phyloP scores from a whole-genome alignment of 2,888 invertebrate species.

The Leptinotarsa rubiginosa region DNA sequence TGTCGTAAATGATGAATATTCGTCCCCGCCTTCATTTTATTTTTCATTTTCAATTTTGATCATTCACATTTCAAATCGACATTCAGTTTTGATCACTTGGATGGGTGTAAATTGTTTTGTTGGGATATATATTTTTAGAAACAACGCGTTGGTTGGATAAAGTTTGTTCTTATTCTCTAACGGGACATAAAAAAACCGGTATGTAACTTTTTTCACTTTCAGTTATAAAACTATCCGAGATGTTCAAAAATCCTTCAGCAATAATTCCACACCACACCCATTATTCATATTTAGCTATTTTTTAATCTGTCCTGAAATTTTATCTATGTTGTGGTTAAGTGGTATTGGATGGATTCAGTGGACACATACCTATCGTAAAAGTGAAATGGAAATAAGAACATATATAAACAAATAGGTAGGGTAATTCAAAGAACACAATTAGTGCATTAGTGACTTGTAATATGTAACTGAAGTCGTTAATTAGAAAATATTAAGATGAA shows the following conservation, averaged over 20 bases:
- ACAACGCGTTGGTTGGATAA: slow-evolving; percentile 38
- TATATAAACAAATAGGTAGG: too few relatives aligned
- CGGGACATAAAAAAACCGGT: slow-evolving; percentile 50
- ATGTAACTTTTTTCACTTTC: slow-evolving; percentile 35
- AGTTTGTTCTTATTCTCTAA: slow-evolving; percentile 28
- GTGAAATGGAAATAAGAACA: too few relatives aligned
- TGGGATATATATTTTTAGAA: slow-evolving; percentile 42
- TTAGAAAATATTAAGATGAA: too few relatives aligned
- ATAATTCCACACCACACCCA: background rate
- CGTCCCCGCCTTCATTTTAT: slow-evolving; percentile 12
- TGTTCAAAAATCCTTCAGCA: too few relatives aligned
- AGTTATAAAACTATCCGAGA: background rate
- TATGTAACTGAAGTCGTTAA: too few relatives aligned
- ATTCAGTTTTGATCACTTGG: background rate
- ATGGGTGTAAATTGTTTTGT: background rate
- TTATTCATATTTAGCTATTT: background rate
- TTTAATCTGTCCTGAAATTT: background rate
- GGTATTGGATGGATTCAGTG: too few relatives aligned
- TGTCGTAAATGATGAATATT: slow-evolving; percentile 2
- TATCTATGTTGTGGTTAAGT: too few relatives aligned
- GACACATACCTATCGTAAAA: too few relatives aligned
- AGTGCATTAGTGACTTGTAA: too few relatives aligned
- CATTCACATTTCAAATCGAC: background rate
- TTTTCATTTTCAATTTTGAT: slow-evolving; percentile 15
- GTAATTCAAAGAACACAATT: too few relatives aligned